Evolutionary conservation across 2,113 vertebrate genomes (phyloP).

Genomic region (Diphyllodes magnificus): DNA sequence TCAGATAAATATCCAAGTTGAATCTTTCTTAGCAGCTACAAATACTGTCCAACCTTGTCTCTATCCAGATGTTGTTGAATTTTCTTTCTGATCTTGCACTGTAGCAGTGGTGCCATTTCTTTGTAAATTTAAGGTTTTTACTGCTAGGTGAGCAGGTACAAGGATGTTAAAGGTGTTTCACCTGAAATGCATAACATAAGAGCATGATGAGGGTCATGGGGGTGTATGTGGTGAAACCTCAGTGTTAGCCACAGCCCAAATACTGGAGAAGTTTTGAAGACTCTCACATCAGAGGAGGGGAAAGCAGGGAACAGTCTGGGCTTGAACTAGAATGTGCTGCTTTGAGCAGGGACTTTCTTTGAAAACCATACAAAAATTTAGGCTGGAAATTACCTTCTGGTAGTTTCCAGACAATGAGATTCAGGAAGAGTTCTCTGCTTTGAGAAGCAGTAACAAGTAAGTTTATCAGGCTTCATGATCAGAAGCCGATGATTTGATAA

Average conservation of each 20-base stretch:
- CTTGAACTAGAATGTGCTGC: constrained; percentile 50
- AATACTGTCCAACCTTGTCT: not conserved
- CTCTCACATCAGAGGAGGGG: not conserved
- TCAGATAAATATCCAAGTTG: not conserved
- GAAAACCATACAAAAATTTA: constrained; percentile 23
- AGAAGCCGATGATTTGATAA: not conserved
- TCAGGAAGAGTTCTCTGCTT: not conserved
- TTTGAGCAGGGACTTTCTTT: constrained; percentile 53
- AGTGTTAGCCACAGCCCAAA: not conserved
- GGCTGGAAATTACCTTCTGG: constrained; percentile 47
- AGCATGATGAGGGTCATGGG: not conserved
- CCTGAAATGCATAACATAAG: not conserved
- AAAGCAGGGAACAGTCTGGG: not conserved
- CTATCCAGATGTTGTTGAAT: not conserved
- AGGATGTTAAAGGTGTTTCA: not conserved
- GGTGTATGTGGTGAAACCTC: not conserved
- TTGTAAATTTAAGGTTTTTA: not conserved
- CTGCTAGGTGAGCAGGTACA: not conserved
- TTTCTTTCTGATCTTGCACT: not conserved
- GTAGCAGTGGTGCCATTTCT: not conserved
- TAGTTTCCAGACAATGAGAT: constrained; percentile 2
- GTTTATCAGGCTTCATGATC: not conserved
- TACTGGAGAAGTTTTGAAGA: not conserved
- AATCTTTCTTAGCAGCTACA: not conserved
- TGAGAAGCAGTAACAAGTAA: not conserved